Percentiles rank a stretch among this genome's conserved stretches.
These are phyloP conservation scores for Dendrocincla tyrannina DNA, from an alignment of 2,797 vertebrate species.

Conservation along the genomic window DNA sequence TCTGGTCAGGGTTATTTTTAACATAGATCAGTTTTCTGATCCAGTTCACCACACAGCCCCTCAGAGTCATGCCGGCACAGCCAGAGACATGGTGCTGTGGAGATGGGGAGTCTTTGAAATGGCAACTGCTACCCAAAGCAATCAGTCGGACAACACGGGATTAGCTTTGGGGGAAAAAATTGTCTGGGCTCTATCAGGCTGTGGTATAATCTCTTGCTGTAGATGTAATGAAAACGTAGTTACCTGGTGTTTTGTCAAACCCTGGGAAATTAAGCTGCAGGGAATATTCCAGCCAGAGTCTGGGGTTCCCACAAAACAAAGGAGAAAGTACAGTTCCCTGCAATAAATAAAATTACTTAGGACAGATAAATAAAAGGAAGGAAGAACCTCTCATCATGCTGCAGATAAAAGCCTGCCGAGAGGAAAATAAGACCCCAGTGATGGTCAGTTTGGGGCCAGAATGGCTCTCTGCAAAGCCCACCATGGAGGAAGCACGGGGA, in stretches of 20 bases:
- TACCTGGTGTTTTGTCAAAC: conserved; percentile 23
- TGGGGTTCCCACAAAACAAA: conserved; percentile 20
- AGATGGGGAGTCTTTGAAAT: not conserved
- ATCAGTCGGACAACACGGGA: not conserved
- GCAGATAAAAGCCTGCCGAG: not conserved
- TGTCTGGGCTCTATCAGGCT: not conserved
- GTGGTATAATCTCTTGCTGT: not conserved
- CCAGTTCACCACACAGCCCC: conserved; percentile 22
- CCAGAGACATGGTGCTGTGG: not conserved
- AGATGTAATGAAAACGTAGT: not conserved
- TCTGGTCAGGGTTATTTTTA: conserved; percentile 53
- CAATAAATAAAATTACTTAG: not conserved
- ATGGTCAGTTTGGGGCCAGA: conserved; percentile 27
- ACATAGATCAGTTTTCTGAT: conserved; percentile 8
- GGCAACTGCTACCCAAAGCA: not conserved
- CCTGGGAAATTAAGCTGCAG: not conserved
- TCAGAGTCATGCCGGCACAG: not conserved
- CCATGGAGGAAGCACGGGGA: not conserved
- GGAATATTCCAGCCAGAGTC: not conserved
- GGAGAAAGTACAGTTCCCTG: not conserved
- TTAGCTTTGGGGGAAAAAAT: not conserved
- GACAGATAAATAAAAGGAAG: conserved; percentile 47
- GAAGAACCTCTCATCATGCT: conserved; percentile 24
- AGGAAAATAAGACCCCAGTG: not conserved
- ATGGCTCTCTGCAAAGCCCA: conserved; percentile 19